Percentiles rank a stretch among this genome's conserved stretches.
phyloP scores from a whole-genome alignment of 2,888 invertebrate species.

The Prosopocoilus inquinatus region DNA sequence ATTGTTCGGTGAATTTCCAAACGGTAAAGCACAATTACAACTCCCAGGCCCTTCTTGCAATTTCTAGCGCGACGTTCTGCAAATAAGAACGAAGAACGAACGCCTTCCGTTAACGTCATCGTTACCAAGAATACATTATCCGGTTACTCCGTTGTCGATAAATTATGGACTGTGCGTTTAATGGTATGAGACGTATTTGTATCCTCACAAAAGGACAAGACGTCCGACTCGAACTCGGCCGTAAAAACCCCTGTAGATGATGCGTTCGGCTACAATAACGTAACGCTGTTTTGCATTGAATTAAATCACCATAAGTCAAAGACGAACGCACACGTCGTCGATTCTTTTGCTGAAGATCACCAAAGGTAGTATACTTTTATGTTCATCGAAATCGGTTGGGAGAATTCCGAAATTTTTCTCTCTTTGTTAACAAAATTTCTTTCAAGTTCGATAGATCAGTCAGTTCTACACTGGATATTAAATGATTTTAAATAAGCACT shows the following conservation, averaged over 20 bases:
- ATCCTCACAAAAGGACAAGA: slow-evolving; percentile 14
- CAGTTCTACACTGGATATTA: no score
- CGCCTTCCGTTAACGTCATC: background rate
- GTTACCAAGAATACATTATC: slow-evolving; percentile 2
- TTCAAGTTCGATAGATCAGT: no score
- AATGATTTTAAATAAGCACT: no score
- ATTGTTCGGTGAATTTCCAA: no score
- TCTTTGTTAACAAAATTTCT: no score
- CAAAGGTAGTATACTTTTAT: no score
- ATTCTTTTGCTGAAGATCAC: background rate
- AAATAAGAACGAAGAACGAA: no score
- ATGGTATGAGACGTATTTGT: slow-evolving; percentile 12
- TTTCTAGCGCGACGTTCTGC: no score
- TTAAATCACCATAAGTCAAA: slow-evolving; percentile 27
- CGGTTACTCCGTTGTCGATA: slow-evolving; percentile 1
- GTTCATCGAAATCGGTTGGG: no score
- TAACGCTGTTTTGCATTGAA: slow-evolving; percentile 31
- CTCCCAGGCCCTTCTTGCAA: no score
- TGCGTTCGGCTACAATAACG: slow-evolving; percentile 24
- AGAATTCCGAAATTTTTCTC: no score
- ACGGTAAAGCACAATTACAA: no score
- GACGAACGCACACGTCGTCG: slow-evolving; percentile 22
- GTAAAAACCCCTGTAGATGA: slow-evolving; percentile 27
- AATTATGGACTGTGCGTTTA: slow-evolving; percentile 4
- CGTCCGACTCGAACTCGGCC: slow-evolving; percentile 17